Conservation (phyloP, 2,797 vertebrate genomes). For the Eulemur rubriventer region DNA sequence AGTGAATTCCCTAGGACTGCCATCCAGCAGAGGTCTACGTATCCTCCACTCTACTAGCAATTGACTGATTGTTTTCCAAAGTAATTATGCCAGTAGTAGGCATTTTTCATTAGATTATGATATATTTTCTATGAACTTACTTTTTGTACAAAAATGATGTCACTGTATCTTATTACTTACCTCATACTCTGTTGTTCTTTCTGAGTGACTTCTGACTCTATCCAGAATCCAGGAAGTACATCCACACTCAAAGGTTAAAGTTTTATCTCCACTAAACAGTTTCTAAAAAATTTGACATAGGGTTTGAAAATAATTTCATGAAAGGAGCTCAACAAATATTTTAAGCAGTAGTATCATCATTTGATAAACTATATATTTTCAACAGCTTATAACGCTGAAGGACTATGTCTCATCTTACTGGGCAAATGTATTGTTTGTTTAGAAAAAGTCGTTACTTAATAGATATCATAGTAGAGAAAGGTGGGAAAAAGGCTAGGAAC, state of each 20-base stretch:
- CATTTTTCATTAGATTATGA: background rate
- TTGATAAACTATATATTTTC: background rate
- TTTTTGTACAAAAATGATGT: conserved; percentile 12
- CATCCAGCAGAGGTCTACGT: background rate
- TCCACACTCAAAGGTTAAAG: background rate
- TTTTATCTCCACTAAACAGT: background rate
- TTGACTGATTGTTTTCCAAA: background rate
- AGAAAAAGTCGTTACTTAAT: background rate
- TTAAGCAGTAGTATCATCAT: background rate
- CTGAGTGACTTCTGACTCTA: background rate
- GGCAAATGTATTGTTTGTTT: background rate
- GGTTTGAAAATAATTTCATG: background rate
- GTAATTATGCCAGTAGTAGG: background rate
- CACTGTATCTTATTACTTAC: background rate
- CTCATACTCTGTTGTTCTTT: background rate
- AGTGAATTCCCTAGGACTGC: background rate
- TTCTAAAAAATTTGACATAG: background rate
- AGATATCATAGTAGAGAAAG: background rate
- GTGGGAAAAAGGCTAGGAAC: background rate
- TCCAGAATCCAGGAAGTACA: background rate
- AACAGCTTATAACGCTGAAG: background rate
- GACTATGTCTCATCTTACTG: background rate
- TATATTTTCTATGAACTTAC: background rate
- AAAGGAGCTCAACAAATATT: background rate
- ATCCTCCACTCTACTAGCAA: background rate